Conservation (phyloP, 2,113 vertebrate species). For the Onychorhynchus coronatus region DNA sequence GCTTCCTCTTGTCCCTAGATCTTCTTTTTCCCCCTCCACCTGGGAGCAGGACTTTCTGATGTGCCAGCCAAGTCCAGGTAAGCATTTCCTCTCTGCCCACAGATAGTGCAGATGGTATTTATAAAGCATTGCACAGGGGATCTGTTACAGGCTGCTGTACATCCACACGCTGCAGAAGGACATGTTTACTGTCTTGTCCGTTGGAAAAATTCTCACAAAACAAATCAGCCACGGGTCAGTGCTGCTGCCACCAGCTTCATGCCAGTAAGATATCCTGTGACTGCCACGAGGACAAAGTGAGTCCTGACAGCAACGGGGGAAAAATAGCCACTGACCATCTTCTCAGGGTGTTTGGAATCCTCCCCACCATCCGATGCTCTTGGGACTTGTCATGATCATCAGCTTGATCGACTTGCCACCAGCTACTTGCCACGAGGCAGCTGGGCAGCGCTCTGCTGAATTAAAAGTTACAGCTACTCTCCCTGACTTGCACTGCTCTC, state of each 20-base stretch:
- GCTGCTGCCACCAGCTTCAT: neutral
- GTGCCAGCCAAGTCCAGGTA: neutral
- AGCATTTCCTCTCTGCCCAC: neutral
- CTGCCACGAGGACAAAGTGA: neutral
- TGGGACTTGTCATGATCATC: neutral
- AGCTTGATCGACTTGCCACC: neutral
- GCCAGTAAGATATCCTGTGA: neutral
- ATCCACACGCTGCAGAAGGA: neutral
- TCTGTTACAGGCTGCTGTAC: neutral
- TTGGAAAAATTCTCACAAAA: neutral
- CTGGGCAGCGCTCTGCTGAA: neutral
- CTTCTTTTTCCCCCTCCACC: neutral
- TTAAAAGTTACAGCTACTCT: neutral
- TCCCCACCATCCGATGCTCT: neutral
- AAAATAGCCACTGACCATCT: neutral
- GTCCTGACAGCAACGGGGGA: neutral
- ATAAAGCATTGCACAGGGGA: neutral
- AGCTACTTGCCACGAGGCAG: neutral
- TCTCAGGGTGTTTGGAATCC: neutral
- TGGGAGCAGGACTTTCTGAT: neutral
- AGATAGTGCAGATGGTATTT: neutral
- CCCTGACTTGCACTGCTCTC: neutral
- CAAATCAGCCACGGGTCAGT: neutral
- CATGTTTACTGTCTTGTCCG: fast-evolving
- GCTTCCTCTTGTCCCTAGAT: neutral